Evolutionary conservation across 1,140 invertebrate species (phyloP), one percentile per base, ranked within the genome.

Genomic region (Pseudomyrmex gracilis): DNA sequence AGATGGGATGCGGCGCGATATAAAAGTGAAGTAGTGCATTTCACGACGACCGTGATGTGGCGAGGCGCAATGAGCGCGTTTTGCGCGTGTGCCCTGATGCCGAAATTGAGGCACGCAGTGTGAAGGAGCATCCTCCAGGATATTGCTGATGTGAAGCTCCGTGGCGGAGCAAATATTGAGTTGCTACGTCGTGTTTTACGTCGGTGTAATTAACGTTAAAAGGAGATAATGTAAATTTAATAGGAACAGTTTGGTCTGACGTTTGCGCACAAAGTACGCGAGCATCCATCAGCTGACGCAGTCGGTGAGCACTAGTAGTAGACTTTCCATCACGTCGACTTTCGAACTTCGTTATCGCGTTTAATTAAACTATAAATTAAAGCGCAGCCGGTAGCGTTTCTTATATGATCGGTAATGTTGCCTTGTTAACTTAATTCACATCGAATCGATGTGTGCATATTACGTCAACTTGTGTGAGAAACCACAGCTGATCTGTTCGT

Each of bases 331-430:
- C 74, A 57, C 63, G 49, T 77, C 70, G 76, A 80, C 76, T 80
- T 80, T 58, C 51, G 20, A 71, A 80, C 76, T 80, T 71, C 10
- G 76, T 80, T 80, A 71, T 80, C 76, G 76, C 67, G 76, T 70
- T 80, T 80, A 80, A 80, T 80, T 80, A 80, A 80, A 80, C 66
- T 80, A 80, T 80, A 80, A 80, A 80, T 80, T 80, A 80, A 80
- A 71, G 76, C 76, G 20, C 53, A 43, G 34, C 64, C 64, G 76
- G 70, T 77, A 24, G 66, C 53, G 67, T 80, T 80, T 80, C 66
- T 80, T 80, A 71, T 80, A 70, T 80, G 76, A 71, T 53, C 66
- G 64, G 47, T 80, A 49, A 80, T 71, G 66, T 7, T 71, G n/a
- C 76, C 76, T 80, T 58, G 66, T 61, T 24, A 71, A 80, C 43